A percentile compares a stretch with the other conserved stretches of the same genome.
Conservation (phyloP, 2,797 vertebrate species). For the Alca torda region DNA sequence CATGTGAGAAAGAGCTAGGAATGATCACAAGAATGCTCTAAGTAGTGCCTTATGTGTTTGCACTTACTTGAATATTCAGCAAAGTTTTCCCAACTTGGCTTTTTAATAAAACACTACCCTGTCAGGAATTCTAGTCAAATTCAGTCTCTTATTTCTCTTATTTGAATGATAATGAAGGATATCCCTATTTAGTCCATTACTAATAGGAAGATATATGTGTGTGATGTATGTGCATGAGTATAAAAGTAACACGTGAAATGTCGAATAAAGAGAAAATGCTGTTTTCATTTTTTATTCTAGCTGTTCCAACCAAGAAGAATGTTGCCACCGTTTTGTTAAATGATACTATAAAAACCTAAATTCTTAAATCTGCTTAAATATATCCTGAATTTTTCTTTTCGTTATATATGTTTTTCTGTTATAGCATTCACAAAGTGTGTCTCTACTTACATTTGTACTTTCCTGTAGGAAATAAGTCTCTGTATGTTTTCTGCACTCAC, state of each 20-base stretch:
- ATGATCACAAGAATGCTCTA: neutral
- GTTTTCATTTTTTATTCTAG: neutral
- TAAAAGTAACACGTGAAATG: neutral
- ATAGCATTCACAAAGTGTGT: neutral
- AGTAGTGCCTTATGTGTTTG: neutral
- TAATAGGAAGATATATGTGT: neutral
- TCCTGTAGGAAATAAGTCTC: neutral
- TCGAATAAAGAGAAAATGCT: neutral
- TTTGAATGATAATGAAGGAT: neutral
- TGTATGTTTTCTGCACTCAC: neutral
- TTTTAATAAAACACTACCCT: neutral
- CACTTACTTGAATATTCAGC: neutral
- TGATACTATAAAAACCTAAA: neutral
- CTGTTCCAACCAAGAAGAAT: neutral
- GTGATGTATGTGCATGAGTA: neutral
- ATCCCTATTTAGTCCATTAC: neutral
- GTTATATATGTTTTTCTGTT: neutral
- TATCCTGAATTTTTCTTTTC: neutral
- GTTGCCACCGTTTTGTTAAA: neutral
- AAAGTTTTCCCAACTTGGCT: neutral
- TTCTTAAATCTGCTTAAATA: conserved; percentile 15
- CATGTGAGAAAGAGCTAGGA: neutral
- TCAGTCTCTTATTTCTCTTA: neutral
- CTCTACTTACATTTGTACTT: neutral
- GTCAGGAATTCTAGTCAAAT: neutral